phyloP scores from a whole-genome alignment of 1,140 invertebrate species.

The Leptinotarsa texana region DNA sequence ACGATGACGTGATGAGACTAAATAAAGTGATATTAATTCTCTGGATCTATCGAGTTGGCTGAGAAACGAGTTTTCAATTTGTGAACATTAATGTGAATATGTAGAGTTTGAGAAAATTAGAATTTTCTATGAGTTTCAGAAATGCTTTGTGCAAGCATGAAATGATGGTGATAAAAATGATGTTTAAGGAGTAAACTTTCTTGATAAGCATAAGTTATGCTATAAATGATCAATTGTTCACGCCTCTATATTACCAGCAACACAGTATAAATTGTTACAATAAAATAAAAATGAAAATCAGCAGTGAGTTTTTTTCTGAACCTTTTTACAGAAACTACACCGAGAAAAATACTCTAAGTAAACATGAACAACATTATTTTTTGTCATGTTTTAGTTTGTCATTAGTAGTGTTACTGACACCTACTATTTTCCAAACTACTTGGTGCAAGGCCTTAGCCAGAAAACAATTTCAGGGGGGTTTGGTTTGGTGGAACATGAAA shows the following conservation, averaged over 20 bases:
- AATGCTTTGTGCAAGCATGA: not conserved
- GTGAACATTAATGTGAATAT: not conserved
- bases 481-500: no score
- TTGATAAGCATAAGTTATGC: not conserved
- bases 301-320: not conserved
- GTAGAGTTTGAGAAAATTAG: not conserved
- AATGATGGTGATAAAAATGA: slow-evolving; percentile 3
- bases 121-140: not conserved
- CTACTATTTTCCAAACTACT: no score
- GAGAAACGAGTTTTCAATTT: not conserved
- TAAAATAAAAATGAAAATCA: slow-evolving; percentile 3
- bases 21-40: not conserved
- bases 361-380: no score
- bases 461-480: no score
- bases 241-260: slow-evolving; percentile 7
- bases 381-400: no score
- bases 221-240: slow-evolving; percentile 3
- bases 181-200: not conserved
- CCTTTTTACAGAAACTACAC: no score
- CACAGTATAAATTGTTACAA: slow-evolving; percentile 6
- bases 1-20: not conserved
- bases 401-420: no score
- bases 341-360: no score
- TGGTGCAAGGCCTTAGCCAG: no score
- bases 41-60: not conserved